Percentiles rank a stretch among this genome's conserved stretches.
Conservation (phyloP, 2,888 invertebrate genomes). For the Sceliomorpha sp. region DNA sequence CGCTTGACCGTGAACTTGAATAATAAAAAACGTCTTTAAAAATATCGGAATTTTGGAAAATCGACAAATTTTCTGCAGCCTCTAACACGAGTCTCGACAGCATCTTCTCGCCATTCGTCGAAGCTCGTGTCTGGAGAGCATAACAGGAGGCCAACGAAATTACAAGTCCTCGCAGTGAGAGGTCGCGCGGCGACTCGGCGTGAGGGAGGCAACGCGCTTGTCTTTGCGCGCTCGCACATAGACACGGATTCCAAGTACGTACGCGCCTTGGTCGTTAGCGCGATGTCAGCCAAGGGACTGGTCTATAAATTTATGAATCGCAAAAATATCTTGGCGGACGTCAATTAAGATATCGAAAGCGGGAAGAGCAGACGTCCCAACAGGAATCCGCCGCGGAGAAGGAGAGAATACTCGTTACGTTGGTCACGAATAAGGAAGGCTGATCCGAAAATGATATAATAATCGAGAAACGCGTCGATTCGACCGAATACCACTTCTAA, state of each 20-base stretch:
- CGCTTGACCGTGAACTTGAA: too few species aligned
- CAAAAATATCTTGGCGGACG: slow-evolving; percentile 68
- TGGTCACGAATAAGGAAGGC: too few species aligned
- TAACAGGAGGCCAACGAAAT: slow-evolving; percentile 61
- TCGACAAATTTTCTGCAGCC: too few species aligned
- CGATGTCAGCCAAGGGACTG: slow-evolving; percentile 64
- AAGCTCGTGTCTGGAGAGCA: slow-evolving; percentile 49
- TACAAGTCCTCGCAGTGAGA: slow-evolving; percentile 67
- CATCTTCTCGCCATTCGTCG: slow-evolving; percentile 47
- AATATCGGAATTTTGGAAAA: slow-evolving; percentile 5
- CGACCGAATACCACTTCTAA: too few species aligned
- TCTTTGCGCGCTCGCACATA: slow-evolving; percentile 53
- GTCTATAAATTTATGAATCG: slow-evolving; percentile 72
- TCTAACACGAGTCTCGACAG: slow-evolving; percentile 47
- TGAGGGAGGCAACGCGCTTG: slow-evolving; percentile 49
- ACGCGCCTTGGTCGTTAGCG: slow-evolving; percentile 62
- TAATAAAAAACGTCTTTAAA: too few species aligned
- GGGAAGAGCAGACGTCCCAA: slow-evolving; percentile 55
- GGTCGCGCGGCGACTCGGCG: slow-evolving; percentile 57
- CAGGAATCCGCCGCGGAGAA: slow-evolving; percentile 24
- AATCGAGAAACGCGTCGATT: too few species aligned
- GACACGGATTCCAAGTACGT: slow-evolving; percentile 52
- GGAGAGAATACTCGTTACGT: slow-evolving; percentile 18
- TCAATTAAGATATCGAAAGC: slow-evolving; percentile 71
- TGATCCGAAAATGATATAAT: too few species aligned